Evolutionary conservation across 2,797 vertebrate genomes (phyloP), one percentile per base, ranked within the genome.

Genomic region (Labeo calbasu): DNA sequence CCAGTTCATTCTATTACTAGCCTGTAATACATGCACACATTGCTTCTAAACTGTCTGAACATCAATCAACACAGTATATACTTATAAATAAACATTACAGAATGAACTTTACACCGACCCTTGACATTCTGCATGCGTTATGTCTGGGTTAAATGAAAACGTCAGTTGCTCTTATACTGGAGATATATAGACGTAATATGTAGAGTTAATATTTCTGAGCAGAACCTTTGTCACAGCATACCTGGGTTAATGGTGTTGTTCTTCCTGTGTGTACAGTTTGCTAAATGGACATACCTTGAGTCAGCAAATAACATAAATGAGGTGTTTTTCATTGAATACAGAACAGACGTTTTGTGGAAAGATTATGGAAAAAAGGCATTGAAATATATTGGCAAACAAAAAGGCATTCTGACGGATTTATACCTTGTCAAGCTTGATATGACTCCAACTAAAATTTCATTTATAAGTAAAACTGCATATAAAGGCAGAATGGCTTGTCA

Each of bases 111-210:
- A 55, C 63, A 69, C 77, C 25, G 61, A 23, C 43, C 23, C 43
- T 19, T 25, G 9, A 66, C 14, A 65, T 85, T 61, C 13, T 11
- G 21, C 59, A 63, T 28, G 57, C 11, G 4, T 43, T 25, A 81
- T 50, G 3, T 71, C 12, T 63, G n/a, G 4, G 15, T 77, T 81
- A 51, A 77, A 71, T 17, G 23, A 57, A 77, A 81, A 76, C 57
- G 43, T 25, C 71, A 85, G 36, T n/a, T 21, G 4, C 43, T n/a
- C n/a, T n/a, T 2, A 76, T 43, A 81, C 28, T 43, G n/a, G 66
- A 23, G n/a, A 28, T 68, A 43, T 69, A 69, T 61, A 15, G 32
- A 40, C 12, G 40, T 81, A 40, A 73, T 43, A 70, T 23, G 43
- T 12, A 21, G 48, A 65, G 46, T 32, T 48, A 51, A 82, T 77